Evolutionary conservation across 2,797 vertebrate species (phyloP).

Genomic region (Sebastes miniatus): DNA sequence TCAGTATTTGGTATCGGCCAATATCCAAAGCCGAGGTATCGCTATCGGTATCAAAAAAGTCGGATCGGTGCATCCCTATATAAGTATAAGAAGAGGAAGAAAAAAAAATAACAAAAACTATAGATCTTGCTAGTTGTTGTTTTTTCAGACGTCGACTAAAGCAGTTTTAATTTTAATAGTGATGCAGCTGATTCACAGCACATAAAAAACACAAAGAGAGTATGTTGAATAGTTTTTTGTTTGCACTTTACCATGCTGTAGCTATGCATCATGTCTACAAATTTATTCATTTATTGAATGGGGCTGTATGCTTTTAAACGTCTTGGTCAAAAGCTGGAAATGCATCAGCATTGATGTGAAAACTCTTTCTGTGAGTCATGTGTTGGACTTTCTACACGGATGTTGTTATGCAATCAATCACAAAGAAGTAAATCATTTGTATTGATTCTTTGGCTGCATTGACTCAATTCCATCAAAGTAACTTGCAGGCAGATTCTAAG

Average conservation of each 20-base stretch:
- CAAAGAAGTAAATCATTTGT: not conserved
- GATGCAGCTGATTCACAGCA: not conserved
- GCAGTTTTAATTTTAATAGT: not conserved
- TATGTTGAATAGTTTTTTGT: not conserved
- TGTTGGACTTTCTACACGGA: not conserved
- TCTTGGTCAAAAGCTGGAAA: not conserved
- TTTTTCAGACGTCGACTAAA: not conserved
- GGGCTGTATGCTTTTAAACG: not conserved
- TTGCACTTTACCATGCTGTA: not conserved
- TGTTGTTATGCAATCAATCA: not conserved
- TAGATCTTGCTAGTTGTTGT: not conserved
- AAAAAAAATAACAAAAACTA: not conserved
- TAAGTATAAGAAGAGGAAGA: not conserved
- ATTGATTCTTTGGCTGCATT: not conserved
- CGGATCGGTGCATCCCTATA: too few relatives aligned
- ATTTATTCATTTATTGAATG: not conserved
- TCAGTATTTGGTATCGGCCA: too few relatives aligned
- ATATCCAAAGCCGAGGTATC: too few relatives aligned
- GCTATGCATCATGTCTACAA: not conserved
- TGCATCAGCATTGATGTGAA: not conserved
- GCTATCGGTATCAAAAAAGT: too few relatives aligned
- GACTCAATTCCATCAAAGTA: not conserved
- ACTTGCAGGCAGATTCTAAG: not conserved
- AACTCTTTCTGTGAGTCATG: not conserved
- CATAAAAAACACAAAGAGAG: not conserved